Percentiles rank a stretch among this genome's conserved stretches.
These are phyloP conservation scores for Lampris incognitus DNA, from an alignment of 2,113 vertebrate genomes.

Conservation along the genomic window DNA sequence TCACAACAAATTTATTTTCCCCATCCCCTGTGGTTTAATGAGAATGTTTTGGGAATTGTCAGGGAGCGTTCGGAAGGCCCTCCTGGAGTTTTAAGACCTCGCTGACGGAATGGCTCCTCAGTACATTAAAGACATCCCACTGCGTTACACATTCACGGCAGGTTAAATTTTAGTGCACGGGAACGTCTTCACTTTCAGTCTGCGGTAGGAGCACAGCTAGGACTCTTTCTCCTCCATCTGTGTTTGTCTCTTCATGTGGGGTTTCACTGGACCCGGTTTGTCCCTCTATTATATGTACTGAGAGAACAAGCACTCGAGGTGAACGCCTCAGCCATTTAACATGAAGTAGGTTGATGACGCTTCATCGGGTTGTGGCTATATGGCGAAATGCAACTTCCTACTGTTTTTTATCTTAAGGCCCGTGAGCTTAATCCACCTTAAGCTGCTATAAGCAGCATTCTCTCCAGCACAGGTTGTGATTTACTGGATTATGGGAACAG, in stretches of 20 bases:
- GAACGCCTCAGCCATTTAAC: slow-evolving; percentile 64
- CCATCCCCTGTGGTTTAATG: slow-evolving; percentile 53
- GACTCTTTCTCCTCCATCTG: background rate
- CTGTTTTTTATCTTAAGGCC: slow-evolving; percentile 66
- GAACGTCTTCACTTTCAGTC: slow-evolving; percentile 23
- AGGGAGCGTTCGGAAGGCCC: slow-evolving; percentile 10
- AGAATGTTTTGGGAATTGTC: slow-evolving; percentile 52
- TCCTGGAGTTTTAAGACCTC: slow-evolving; percentile 53
- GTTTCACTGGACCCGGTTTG: slow-evolving; percentile 38
- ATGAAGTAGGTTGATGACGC: slow-evolving; percentile 55
- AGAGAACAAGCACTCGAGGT: slow-evolving; percentile 58
- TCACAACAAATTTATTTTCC: slow-evolving; percentile 74
- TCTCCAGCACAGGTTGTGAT: slow-evolving; percentile 76
- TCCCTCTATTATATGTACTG: slow-evolving; percentile 26
- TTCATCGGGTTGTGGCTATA: slow-evolving; percentile 17
- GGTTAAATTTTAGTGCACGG: slow-evolving; percentile 31
- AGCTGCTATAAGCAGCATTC: slow-evolving; percentile 70
- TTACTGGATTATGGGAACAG: slow-evolving; percentile 78
- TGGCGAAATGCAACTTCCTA: slow-evolving; percentile 60
- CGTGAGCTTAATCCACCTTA: slow-evolving; percentile 72
- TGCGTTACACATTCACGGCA: slow-evolving; percentile 5
- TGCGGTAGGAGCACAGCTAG: slow-evolving; percentile 7
- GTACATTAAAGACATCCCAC: slow-evolving; percentile 33
- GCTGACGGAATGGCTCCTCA: background rate
- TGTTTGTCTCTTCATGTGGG: background rate